A percentile compares a stretch with the other conserved stretches of the same genome.
Conservation (phyloP, 2,888 invertebrate genomes). For the Thera britannica region DNA sequence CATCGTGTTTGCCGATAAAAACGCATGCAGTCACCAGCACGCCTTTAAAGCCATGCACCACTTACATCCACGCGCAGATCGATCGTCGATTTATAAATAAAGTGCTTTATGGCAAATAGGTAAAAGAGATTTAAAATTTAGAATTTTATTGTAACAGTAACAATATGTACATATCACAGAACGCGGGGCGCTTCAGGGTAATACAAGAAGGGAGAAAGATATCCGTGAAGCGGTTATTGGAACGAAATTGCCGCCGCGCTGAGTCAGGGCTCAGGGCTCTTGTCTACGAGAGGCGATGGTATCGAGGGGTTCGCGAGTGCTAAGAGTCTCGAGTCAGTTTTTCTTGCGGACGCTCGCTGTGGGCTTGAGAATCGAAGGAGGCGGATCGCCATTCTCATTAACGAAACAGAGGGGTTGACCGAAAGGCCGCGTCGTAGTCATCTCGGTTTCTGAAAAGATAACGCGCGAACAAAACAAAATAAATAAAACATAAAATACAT, state of each 20-base stretch:
- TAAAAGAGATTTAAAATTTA: constrained; percentile 68
- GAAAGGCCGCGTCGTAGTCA: constrained; percentile 88
- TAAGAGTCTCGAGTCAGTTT: constrained; percentile 67
- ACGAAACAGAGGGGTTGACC: constrained; percentile 92
- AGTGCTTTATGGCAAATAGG: constrained; percentile 67
- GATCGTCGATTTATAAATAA: constrained; percentile 59
- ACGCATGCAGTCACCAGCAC: constrained; percentile 75
- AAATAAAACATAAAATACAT: constrained; percentile 62
- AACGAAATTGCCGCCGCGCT: constrained; percentile 62
- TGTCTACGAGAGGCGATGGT: constrained; percentile 62
- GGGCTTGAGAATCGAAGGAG: constrained; percentile 81
- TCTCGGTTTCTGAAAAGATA: constrained; percentile 81
- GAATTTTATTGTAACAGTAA: constrained; percentile 83
- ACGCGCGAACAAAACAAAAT: constrained; percentile 72
- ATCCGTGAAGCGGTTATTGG: constrained; percentile 68
- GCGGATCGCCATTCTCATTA: constrained; percentile 83
- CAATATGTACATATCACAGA: constrained; percentile 84
- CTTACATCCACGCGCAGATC: constrained; percentile 70
- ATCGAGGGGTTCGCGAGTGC: constrained; percentile 58
- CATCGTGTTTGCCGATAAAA: constrained; percentile 62
- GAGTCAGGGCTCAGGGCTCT: constrained; percentile 68
- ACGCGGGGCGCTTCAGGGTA: constrained; percentile 84
- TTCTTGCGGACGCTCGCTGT: constrained; percentile 82
- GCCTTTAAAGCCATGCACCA: constrained; percentile 82
- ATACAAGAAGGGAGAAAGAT: constrained; percentile 54